Evolutionary conservation across 2,113 vertebrate genomes (phyloP).

Genomic region (Vulpes ferrilata): DNA sequence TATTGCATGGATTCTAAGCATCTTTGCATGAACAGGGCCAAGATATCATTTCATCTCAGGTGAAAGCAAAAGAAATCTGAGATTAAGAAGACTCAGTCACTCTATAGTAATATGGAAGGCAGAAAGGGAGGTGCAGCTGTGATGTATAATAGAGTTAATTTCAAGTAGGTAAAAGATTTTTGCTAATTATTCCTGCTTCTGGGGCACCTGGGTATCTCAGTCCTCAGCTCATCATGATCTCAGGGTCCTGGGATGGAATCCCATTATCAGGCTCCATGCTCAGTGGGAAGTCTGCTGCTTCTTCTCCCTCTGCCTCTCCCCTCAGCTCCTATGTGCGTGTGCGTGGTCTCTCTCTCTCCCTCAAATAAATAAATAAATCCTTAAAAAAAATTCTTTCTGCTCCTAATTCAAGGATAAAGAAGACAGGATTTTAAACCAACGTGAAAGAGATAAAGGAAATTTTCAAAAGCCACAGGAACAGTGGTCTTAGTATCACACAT

Average conservation of each 20-base stretch:
- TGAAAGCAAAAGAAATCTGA: neutral
- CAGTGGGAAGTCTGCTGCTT: too few relatives aligned
- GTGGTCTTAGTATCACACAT: neutral
- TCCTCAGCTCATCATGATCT: too few relatives aligned
- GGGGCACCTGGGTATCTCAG: too few relatives aligned
- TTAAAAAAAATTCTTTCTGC: neutral
- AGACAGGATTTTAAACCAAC: neutral
- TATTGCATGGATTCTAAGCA: neutral
- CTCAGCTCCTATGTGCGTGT: too few relatives aligned
- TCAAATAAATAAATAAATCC: too few relatives aligned
- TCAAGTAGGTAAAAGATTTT: neutral
- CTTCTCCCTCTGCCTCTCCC: too few relatives aligned
- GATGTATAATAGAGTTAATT: too few relatives aligned
- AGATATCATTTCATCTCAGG: neutral
- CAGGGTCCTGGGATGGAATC: too few relatives aligned
- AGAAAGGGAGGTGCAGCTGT: neutral
- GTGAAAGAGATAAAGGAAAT: neutral
- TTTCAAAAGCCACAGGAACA: neutral
- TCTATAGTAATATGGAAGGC: rapidly evolving
- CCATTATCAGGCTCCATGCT: too few relatives aligned
- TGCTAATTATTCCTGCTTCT: neutral
- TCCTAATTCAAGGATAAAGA: neutral
- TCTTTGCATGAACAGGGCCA: neutral
- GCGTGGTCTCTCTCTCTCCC: too few relatives aligned
- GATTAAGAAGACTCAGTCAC: neutral